Evolutionary conservation across 2,113 vertebrate genomes (phyloP).

Genomic region (Candoia aspera): DNA sequence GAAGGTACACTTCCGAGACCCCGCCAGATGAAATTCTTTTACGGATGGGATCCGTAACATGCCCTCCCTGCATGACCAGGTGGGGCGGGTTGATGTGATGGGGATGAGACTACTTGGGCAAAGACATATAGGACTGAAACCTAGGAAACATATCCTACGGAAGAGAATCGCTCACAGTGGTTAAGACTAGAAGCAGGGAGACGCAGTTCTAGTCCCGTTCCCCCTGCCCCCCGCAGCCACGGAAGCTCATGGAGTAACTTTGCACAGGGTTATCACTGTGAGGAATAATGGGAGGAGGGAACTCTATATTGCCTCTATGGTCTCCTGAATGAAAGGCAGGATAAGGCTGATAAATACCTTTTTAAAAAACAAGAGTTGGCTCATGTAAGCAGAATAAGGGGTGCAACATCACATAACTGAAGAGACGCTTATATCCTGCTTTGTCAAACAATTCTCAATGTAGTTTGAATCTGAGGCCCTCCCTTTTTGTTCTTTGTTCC

Average conservation of each 20-base stretch:
- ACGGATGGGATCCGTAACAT: too few species aligned
- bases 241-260: not conserved
- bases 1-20: too few species aligned
- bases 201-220: not conserved
- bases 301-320: not conserved
- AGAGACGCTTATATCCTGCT: not conserved
- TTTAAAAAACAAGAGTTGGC: not conserved
- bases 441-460: not conserved
- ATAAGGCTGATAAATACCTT: not conserved
- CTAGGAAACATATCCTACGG: not conserved
- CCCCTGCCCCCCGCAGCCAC: not conserved
- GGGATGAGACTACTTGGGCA: too few species aligned
- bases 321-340: not conserved
- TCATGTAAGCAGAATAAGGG: not conserved
- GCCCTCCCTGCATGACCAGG: too few species aligned
- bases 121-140: not conserved
- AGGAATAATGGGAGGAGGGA: not conserved
- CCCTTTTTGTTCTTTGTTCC: not conserved
- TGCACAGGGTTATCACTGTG: not conserved
- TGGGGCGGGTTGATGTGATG: too few species aligned
- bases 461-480: not conserved
- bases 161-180: not conserved
- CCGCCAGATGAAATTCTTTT: too few species aligned
- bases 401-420: not conserved
- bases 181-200: not conserved